A percentile compares a stretch with the other conserved stretches of the same genome.
Evolutionary conservation across 2,888 invertebrate species (phyloP).

Genomic region (Trachelus troglodyta): DNA sequence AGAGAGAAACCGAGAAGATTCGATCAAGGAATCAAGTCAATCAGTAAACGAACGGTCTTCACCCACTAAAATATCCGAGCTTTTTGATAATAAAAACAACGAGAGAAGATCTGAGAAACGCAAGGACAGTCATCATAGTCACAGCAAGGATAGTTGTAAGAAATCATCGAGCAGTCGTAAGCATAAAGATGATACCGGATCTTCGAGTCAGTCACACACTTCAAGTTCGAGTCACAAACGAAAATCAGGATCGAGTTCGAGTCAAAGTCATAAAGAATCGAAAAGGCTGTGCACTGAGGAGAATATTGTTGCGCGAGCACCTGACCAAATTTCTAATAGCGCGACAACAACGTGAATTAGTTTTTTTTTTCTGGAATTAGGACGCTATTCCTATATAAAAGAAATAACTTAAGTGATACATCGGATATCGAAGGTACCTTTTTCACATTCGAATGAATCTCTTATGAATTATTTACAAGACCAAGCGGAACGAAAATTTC

Average conservation of each 20-base stretch:
- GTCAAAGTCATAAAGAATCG: slow-evolving; percentile 38
- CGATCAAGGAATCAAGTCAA: background rate
- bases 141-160: slow-evolving; percentile 40
- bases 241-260: slow-evolving; percentile 48
- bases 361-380: background rate
- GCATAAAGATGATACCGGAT: slow-evolving; percentile 28
- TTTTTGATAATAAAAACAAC: slow-evolving; percentile 25
- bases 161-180: slow-evolving; percentile 38
- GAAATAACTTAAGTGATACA: background rate
- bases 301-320: slow-evolving; percentile 19
- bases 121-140: slow-evolving; percentile 37
- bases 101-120: slow-evolving; percentile 41
- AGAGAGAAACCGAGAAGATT: slow-evolving; percentile 23
- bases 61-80: background rate
- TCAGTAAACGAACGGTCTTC: background rate
- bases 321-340: slow-evolving; percentile 27
- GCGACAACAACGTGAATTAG: slow-evolving; percentile 14
- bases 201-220: slow-evolving; percentile 41
- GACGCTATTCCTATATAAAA: background rate
- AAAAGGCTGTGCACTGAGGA: slow-evolving; percentile 49
- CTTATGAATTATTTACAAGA: background rate
- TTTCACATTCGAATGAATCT: background rate
- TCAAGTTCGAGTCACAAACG: slow-evolving; percentile 54
- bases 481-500: background rate
- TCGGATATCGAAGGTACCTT: background rate